phyloP scores from a whole-genome alignment of 2,113 vertebrate species.

The Antigone vipio region DNA sequence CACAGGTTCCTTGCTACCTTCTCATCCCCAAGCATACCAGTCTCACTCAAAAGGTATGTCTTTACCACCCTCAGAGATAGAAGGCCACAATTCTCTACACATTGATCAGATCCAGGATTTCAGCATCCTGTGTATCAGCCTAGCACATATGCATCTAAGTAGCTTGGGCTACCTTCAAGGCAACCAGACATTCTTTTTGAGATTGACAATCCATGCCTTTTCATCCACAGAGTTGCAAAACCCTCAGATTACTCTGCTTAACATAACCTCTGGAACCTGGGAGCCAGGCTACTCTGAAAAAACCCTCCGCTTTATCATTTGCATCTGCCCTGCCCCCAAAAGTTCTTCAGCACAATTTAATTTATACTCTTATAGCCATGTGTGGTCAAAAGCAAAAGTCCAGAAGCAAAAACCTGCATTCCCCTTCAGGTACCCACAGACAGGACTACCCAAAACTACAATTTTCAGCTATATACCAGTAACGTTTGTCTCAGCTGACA shows the following conservation, averaged over 20 bases:
- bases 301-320: background rate
- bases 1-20: background rate
- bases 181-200: background rate
- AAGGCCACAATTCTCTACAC: background rate
- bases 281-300: background rate
- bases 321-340: background rate
- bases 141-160: background rate
- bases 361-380: background rate
- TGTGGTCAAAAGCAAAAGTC: background rate
- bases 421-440: background rate
- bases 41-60: background rate
- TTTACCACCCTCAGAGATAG: background rate
- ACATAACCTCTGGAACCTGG: background rate
- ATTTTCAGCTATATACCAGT: background rate
- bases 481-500: background rate
- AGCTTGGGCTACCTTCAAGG: background rate
- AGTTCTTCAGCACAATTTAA: background rate
- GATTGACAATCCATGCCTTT: background rate
- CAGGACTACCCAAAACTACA: background rate
- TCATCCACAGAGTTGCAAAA: background rate
- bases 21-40: background rate
- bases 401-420: background rate
- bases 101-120: background rate
- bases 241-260: background rate
- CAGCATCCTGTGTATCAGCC: background rate